Evolutionary conservation across 1,140 invertebrate genomes (phyloP).

Genomic region (Acromyrmex echinatior): DNA sequence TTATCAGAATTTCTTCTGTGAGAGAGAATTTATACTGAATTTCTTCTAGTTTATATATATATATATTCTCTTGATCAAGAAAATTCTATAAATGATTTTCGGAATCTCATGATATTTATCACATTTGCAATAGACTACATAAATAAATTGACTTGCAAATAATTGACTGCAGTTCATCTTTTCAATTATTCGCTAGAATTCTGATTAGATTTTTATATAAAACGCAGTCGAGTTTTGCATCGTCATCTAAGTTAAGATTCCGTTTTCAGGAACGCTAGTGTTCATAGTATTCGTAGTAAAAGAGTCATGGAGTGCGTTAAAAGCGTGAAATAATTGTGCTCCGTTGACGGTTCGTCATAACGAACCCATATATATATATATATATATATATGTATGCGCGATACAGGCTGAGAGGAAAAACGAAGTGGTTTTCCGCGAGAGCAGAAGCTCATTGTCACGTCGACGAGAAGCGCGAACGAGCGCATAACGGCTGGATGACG

Average conservation of each 20-base stretch:
- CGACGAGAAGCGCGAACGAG: slow-evolving; percentile 49
- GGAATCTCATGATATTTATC: neutral
- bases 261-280: neutral
- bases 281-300: neutral
- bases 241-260: slow-evolving; percentile 21
- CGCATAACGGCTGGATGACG: slow-evolving; percentile 53
- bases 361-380: neutral
- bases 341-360: slow-evolving; percentile 36
- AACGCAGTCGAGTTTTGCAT: neutral
- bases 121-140: neutral
- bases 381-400: neutral
- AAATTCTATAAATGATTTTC: neutral
- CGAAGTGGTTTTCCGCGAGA: slow-evolving; percentile 52
- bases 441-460: slow-evolving; percentile 50
- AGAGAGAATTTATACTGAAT: neutral
- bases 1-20: neutral
- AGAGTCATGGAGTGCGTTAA: slow-evolving; percentile 22
- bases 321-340: slow-evolving; percentile 47
- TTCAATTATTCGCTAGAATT: slow-evolving; percentile 18
- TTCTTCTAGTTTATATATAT: neutral
- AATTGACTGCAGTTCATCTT: neutral
- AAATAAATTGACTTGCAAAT: slow-evolving; percentile 6
- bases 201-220: neutral
- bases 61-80: neutral
- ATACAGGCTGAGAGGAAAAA: neutral